These are phyloP conservation scores for Linyphia triangularis DNA, from an alignment of 2,888 invertebrate species.

Conservation along the genomic window DNA sequence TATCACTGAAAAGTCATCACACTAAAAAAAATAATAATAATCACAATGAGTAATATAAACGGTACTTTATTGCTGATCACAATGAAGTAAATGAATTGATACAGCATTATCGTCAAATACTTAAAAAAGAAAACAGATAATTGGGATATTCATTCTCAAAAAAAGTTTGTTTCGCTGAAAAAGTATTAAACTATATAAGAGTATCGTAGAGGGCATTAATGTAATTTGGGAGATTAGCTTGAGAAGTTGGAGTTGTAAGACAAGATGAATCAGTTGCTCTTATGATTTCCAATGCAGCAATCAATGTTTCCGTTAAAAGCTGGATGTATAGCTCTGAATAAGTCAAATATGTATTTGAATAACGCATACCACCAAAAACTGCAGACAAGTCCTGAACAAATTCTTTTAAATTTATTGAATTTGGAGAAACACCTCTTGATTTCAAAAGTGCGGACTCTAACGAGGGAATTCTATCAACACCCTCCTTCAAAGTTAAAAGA, in stretches of 20 bases:
- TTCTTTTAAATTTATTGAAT: conserved; percentile 21
- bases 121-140: background rate
- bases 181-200: conserved; percentile 13
- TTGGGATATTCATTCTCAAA: background rate
- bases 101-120: too few species aligned
- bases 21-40: too few species aligned
- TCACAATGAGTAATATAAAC: too few species aligned
- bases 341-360: background rate
- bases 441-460: background rate
- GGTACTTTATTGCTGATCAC: too few species aligned
- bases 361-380: conserved; percentile 18
- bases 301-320: conserved; percentile 40
- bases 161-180: background rate
- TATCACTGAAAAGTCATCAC: too few species aligned
- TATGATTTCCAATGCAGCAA: conserved; percentile 46
- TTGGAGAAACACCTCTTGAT: background rate
- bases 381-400: background rate
- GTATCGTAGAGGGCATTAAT: conserved; percentile 50
- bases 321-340: conserved; percentile 28
- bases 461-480: background rate
- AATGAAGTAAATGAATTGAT: too few species aligned
- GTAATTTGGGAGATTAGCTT: conserved; percentile 7
- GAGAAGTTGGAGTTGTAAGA: background rate
- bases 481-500: background rate
- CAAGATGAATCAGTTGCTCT: conserved; percentile 27